Evolutionary conservation across 2,797 vertebrate genomes (phyloP), one percentile per base, ranked within the genome.

Genomic region (Malacoraja senta): DNA sequence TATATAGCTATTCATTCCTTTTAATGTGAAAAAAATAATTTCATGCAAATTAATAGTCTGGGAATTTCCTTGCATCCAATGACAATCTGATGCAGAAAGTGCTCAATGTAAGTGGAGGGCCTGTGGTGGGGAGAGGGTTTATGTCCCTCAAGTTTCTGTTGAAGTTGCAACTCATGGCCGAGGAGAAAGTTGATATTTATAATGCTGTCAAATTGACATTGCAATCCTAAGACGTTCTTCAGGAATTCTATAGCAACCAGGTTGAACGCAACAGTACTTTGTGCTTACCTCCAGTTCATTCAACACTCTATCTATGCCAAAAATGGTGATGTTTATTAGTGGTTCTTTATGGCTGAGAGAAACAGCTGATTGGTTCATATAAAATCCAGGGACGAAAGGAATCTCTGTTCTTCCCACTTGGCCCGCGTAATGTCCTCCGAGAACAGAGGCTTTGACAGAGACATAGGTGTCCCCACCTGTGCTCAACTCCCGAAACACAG

Each of bases 301-400:
- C 0, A 95, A 94, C 53, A 96, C 96, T 93, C 61, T 93, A 7
- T 95, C 93, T 19, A 95, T 93, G 93, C 95, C 96, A 58, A 95
- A 74, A 12, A 96, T 93, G n/a, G 93, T 88, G 61, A 96, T 93
- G 74, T 95, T 93, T 1, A 80, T 88, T 0, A 7, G 44, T 9
- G 93, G 93, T 35, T 93, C 38, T 29, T 84, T 93, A 94, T 83
- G 93, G 83, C 94, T 94, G 29, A 96, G 94, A 77, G 95, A 29
- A 79, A 96, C 0, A 93, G 95, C 94, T 44, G 95, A 94, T 77
- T 96, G 95, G 93, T 94, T 95, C 72, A 96, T 53, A 78, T 95
- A 94, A 93, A 96, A 96, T n/a, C 95, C 96, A 0, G 96, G 96
- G 93, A 94, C 91, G 94, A 96, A 96, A 71, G 96, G 95, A 71